These are phyloP conservation scores for Cheilosia scutellata DNA, from an alignment of 2,888 invertebrate species.

Conservation along the genomic window DNA sequence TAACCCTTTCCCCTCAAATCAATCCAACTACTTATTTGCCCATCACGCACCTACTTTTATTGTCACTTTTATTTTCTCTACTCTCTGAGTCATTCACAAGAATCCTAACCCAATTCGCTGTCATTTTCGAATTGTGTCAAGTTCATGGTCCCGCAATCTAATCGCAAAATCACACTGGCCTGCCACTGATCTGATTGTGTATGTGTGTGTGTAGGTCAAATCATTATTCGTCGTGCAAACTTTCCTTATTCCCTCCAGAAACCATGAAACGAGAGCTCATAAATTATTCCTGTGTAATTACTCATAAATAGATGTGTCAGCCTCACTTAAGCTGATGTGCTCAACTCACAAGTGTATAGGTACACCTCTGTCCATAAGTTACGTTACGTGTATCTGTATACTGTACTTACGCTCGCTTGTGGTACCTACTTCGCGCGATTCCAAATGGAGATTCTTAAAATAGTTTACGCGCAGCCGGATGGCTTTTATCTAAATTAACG, in stretches of 20 bases:
- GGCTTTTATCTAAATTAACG: conserved; percentile 67
- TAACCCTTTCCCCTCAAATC: too few species aligned
- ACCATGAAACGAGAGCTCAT: conserved; percentile 25
- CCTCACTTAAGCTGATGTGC: conserved; percentile 65
- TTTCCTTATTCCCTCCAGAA: conserved; percentile 30
- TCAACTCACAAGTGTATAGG: conserved; percentile 31
- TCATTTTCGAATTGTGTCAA: conserved; percentile 59
- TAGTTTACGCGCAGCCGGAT: conserved; percentile 51
- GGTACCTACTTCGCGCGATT: conserved; percentile 4
- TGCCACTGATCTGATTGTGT: not conserved
- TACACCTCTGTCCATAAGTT: conserved; percentile 49
- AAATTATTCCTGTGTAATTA: conserved; percentile 73
- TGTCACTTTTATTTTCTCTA: conserved; percentile 6
- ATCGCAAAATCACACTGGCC: not conserved
- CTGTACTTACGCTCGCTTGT: not conserved
- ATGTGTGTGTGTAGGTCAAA: conserved; percentile 39
- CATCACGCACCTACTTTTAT: not conserved
- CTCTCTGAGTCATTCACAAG: not conserved
- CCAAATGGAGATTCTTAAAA: conserved; percentile 51
- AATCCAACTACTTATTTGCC: not conserved
- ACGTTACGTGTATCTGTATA: conserved; percentile 2
- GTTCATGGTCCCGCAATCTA: conserved; percentile 51
- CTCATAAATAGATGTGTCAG: conserved; percentile 72
- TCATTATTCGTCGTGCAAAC: conserved; percentile 30
- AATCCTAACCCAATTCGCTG: not conserved